Evolutionary conservation across 2,113 vertebrate genomes (phyloP).

Genomic region (Choloepus hoffmanni): DNA sequence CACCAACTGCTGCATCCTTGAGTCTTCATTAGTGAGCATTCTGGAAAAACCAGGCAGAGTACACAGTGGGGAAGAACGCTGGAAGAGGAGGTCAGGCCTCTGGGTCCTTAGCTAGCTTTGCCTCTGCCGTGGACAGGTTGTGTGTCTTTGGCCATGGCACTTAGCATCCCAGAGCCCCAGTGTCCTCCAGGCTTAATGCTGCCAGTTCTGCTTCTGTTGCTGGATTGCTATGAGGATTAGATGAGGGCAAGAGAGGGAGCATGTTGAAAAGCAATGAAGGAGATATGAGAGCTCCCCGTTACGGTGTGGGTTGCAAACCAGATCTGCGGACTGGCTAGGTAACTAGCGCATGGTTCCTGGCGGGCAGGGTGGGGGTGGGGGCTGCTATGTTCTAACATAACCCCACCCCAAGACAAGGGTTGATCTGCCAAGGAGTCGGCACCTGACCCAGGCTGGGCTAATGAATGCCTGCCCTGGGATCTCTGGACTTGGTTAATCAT

Average conservation of each 20-base stretch:
- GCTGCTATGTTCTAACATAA: rapidly evolving
- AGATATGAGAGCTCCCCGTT: not conserved
- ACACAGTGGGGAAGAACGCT: not conserved
- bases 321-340: no score
- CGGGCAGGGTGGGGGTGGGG: not conserved
- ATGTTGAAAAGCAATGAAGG: not conserved
- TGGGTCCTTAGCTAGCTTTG: not conserved
- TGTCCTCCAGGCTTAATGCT: not conserved
- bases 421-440: not conserved
- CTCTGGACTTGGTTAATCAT: not conserved
- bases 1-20: not conserved
- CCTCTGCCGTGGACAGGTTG: not conserved
- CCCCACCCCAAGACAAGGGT: not conserved
- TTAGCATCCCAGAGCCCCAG: not conserved
- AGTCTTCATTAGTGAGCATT: not conserved
- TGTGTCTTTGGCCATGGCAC: not conserved
- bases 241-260: not conserved
- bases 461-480: not conserved
- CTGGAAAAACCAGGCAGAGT: not conserved
- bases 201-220: not conserved
- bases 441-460: not conserved
- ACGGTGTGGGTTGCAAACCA: not conserved
- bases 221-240: not conserved
- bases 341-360: not conserved
- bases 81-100: no score